Evolutionary conservation across 2,888 invertebrate genomes (phyloP).

Genomic region (Aleiodes testaceus): DNA sequence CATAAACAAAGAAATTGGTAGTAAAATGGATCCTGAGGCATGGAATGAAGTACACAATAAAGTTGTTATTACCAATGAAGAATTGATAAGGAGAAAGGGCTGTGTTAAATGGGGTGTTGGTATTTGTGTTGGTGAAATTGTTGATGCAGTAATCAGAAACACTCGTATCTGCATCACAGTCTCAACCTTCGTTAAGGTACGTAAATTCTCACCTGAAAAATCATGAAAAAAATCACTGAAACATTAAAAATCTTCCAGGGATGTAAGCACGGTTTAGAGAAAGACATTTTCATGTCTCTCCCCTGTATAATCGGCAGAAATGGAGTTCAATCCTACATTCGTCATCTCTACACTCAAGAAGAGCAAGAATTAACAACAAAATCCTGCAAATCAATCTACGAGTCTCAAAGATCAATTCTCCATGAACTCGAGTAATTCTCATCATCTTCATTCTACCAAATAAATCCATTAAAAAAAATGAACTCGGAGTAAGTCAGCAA

Average conservation of each 20-base stretch:
- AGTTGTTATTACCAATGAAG: constrained; percentile 74
- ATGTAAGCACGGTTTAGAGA: constrained; percentile 74
- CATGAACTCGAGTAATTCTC: constrained; percentile 56
- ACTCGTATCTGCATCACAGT: constrained; percentile 73
- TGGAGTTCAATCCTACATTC: constrained; percentile 65
- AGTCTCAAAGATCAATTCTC: constrained; percentile 60
- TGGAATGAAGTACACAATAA: constrained; percentile 75
- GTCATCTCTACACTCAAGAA: constrained; percentile 62
- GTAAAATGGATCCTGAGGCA: constrained; percentile 73
- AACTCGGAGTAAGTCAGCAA: constrained; percentile 39
- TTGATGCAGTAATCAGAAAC: constrained; percentile 73
- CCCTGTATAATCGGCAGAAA: constrained; percentile 74
- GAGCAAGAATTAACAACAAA: constrained; percentile 62
- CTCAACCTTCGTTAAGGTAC: constrained; percentile 74
- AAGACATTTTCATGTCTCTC: constrained; percentile 76
- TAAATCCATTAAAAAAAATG: neutral
- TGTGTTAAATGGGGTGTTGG: constrained; percentile 75
- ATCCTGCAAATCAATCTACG: constrained; percentile 65
- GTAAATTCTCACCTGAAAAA: neutral
- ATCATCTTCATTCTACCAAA: neutral
- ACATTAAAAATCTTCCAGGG: constrained; percentile 54
- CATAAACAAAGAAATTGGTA: constrained; percentile 74
- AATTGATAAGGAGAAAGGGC: constrained; percentile 74
- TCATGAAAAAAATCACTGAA: neutral
- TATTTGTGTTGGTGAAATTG: constrained; percentile 73